phyloP scores from a whole-genome alignment of 2,888 invertebrate genomes.

The Timandra comae region DNA sequence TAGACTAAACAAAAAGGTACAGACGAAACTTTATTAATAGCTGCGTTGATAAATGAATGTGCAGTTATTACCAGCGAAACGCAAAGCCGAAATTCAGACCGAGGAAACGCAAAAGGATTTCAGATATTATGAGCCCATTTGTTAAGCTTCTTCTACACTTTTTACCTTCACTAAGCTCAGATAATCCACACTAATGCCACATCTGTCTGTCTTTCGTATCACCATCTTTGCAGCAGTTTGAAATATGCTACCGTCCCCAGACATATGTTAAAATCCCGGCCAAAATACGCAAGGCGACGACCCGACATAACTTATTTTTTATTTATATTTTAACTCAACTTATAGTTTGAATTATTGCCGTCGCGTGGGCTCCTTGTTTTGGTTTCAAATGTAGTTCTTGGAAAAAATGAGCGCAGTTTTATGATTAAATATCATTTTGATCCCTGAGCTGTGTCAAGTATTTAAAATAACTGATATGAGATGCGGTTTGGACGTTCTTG shows the following conservation, averaged over 20 bases:
- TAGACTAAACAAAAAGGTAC: no score
- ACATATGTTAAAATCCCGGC: slow-evolving; percentile 53
- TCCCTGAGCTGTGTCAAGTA: no score
- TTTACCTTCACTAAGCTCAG: slow-evolving; percentile 19
- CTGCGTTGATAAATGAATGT: no score
- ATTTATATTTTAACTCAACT: slow-evolving; percentile 21
- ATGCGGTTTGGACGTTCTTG: no score
- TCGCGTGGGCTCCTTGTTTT: slow-evolving; percentile 16
- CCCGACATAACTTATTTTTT: slow-evolving; percentile 43
- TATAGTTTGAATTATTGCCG: slow-evolving; percentile 21
- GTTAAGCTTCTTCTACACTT: no score
- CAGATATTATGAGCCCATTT: no score
- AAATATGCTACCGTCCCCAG: slow-evolving; percentile 47
- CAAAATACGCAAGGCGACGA: slow-evolving; percentile 44
- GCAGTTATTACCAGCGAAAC: no score
- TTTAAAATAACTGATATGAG: no score
- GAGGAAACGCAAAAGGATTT: no score
- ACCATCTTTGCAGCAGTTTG: slow-evolving; percentile 37
- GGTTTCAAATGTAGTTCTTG: slow-evolving; percentile 11
- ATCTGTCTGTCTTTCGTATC: slow-evolving; percentile 54
- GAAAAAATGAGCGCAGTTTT: slow-evolving; percentile 6
- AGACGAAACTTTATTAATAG: no score
- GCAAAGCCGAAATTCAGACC: no score
- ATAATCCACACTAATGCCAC: slow-evolving; percentile 59
- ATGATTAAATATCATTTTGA: no score